A percentile compares a stretch with the other conserved stretches of the same genome.
phyloP scores from a whole-genome alignment of 2,888 invertebrate genomes.

The Cheilosia impressa region DNA sequence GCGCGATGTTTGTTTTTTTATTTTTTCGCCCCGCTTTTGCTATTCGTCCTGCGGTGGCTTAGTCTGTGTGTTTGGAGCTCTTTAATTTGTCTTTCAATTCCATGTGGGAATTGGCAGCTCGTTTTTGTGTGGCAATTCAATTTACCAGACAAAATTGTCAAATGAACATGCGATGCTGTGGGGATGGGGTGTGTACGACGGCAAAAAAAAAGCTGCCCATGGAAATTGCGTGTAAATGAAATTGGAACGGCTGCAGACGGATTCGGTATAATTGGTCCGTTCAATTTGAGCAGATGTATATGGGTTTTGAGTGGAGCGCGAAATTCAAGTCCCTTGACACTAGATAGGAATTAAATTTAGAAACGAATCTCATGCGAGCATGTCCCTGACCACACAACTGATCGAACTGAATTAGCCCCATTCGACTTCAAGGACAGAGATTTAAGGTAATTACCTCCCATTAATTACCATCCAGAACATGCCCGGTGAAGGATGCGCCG shows the following conservation, averaged over 20 bases:
- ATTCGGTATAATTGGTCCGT: constrained; percentile 41
- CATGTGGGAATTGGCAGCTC: constrained; percentile 74
- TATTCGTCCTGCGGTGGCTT: constrained; percentile 18
- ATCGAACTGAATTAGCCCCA: constrained; percentile 30
- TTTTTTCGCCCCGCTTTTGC: constrained; percentile 10
- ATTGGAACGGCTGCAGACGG: constrained; percentile 28
- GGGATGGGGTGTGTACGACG: background rate
- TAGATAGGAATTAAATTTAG: constrained; percentile 1
- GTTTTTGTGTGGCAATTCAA: constrained; percentile 73
- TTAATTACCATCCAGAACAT: constrained; percentile 48
- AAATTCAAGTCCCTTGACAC: constrained; percentile 18
- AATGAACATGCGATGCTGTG: constrained; percentile 36
- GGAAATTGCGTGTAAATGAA: constrained; percentile 54
- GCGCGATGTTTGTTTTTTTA: background rate
- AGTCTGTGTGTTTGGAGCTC: constrained; percentile 70
- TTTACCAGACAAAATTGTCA: constrained; percentile 68
- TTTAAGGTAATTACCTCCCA: constrained; percentile 41
- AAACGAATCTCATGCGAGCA: background rate
- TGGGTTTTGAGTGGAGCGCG: background rate
- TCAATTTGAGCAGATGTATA: constrained; percentile 7
- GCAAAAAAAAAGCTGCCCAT: constrained; percentile 1
- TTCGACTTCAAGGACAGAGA: constrained; percentile 1
- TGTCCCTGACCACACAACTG: background rate
- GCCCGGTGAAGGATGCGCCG: constrained; percentile 13
- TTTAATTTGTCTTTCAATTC: constrained; percentile 78